A percentile compares a stretch with the other conserved stretches of the same genome.
Conservation (phyloP, 2,888 invertebrate genomes). For the Empis stercorea region DNA sequence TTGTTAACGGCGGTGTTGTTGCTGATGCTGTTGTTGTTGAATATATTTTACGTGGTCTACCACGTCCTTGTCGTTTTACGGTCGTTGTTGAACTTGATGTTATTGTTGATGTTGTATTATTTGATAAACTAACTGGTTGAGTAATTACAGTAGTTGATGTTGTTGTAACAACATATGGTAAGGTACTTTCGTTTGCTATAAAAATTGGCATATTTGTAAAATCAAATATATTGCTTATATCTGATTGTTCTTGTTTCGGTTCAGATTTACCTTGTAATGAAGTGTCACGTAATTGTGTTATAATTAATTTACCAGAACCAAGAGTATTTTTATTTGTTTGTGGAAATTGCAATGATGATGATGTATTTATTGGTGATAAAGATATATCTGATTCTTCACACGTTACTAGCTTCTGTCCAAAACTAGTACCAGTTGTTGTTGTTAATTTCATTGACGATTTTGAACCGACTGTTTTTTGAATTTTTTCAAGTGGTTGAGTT, state of each 20-base stretch:
- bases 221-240: constrained; percentile 46
- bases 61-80: background rate
- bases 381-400: background rate
- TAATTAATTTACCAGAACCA: no score
- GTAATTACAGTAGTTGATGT: constrained; percentile 9
- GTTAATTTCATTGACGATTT: no score
- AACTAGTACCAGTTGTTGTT: no score
- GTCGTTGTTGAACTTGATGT: background rate
- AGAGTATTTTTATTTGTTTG: background rate
- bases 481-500: background rate
- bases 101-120: constrained; percentile 1
- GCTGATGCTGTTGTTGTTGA: background rate
- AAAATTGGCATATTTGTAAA: constrained; percentile 68
- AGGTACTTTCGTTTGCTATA: constrained; percentile 46
- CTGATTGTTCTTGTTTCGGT: constrained; percentile 10
- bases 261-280: background rate
- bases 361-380: background rate
- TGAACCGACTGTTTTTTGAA: background rate
- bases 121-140: constrained; percentile 1
- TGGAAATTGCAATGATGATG: background rate
- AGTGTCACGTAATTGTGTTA: no score
- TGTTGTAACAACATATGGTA: constrained; percentile 9
- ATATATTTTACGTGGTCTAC: background rate
- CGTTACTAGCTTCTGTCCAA: no score
- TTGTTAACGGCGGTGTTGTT: background rate